Percentiles rank a stretch among this genome's conserved stretches.
These are phyloP conservation scores for Drymodes brunneopygia DNA, from an alignment of 2,113 vertebrate species.

Conservation along the genomic window DNA sequence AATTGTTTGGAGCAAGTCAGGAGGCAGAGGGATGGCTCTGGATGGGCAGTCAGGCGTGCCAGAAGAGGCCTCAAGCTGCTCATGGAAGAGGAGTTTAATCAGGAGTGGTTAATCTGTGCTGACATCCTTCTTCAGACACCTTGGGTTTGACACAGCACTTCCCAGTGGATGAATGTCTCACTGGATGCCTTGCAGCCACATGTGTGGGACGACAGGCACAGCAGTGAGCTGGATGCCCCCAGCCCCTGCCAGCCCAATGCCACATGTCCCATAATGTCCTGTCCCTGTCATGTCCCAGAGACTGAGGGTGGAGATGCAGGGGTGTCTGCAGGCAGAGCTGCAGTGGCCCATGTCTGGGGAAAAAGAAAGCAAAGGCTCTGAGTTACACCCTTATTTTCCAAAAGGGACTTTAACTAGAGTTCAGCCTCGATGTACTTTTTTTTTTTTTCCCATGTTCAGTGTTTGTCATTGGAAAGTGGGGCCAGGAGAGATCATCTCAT, in stretches of 20 bases:
- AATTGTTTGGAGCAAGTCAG: background rate
- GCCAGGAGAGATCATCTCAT: background rate
- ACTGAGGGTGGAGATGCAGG: background rate
- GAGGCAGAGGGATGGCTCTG: background rate
- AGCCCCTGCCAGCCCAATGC: background rate
- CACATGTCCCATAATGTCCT: background rate
- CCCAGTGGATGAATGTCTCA: background rate
- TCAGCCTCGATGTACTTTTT: rapidly evolving
- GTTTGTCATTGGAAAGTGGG: background rate
- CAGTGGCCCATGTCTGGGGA: background rate
- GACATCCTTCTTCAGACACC: constrained; percentile 20
- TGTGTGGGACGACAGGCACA: background rate
- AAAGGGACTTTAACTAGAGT: background rate
- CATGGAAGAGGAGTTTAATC: background rate
- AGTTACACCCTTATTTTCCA: background rate
- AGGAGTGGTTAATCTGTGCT: background rate
- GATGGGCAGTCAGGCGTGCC: background rate
- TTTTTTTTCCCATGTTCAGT: background rate
- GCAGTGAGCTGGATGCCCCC: background rate
- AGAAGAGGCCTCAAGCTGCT: background rate
- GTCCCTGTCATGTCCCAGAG: background rate
- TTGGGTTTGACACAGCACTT: background rate
- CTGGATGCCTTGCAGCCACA: background rate
- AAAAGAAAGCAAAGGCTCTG: background rate
- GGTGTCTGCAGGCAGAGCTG: background rate